Percentiles rank a stretch among this genome's conserved stretches.
phyloP scores from a whole-genome alignment of 1,140 invertebrate species.

The Elymnias hypermnestra region DNA sequence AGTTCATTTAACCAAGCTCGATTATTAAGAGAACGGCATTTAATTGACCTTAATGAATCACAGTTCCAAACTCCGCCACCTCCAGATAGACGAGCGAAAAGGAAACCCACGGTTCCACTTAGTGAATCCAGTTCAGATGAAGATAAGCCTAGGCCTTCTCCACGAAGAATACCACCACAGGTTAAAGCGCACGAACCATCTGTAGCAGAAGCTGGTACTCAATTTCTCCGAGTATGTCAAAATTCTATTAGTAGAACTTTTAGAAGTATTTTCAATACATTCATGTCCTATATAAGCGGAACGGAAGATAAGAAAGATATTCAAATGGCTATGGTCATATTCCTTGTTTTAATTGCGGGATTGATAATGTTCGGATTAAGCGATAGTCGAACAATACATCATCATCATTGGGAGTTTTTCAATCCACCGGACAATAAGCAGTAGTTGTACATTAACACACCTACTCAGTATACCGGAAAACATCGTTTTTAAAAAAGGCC shows the following conservation, averaged over 20 bases:
- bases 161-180: slow-evolving; percentile 54
- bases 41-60: slow-evolving; percentile 47
- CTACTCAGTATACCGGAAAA: background rate
- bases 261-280: slow-evolving; percentile 79
- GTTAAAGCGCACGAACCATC: slow-evolving; percentile 72
- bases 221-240: slow-evolving; percentile 81
- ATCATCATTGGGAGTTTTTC: slow-evolving; percentile 90
- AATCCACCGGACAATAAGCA: slow-evolving; percentile 80
- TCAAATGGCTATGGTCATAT: slow-evolving; percentile 83
- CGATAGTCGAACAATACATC: slow-evolving; percentile 82
- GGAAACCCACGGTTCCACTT: slow-evolving; percentile 49
- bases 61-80: slow-evolving; percentile 48
- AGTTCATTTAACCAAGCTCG: slow-evolving; percentile 66
- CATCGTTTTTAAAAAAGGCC: background rate
- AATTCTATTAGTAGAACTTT: slow-evolving; percentile 79
- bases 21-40: slow-evolving; percentile 50
- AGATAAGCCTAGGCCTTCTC: slow-evolving; percentile 54
- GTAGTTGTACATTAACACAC: slow-evolving; percentile 20
- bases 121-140: slow-evolving; percentile 75
- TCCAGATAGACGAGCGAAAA: slow-evolving; percentile 51
- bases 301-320: slow-evolving; percentile 82
- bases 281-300: slow-evolving; percentile 76
- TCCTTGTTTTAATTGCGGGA: slow-evolving; percentile 84
- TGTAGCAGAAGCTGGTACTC: slow-evolving; percentile 79
- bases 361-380: slow-evolving; percentile 83